A percentile compares a stretch with the other conserved stretches of the same genome.
phyloP scores from a whole-genome alignment of 2,888 invertebrate species.

The Schizaphis graminum region DNA sequence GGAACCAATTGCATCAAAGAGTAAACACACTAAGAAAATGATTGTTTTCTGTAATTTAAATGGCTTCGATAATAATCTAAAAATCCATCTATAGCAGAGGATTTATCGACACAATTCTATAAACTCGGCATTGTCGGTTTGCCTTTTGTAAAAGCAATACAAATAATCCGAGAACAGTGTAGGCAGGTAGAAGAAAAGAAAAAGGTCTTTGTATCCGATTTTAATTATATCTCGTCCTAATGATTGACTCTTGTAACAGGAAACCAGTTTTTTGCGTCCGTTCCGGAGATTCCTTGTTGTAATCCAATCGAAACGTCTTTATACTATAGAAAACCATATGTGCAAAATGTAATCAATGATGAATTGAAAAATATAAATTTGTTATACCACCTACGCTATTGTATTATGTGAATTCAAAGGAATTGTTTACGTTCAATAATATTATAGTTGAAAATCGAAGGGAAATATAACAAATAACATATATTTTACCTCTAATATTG shows the following conservation, averaged over 20 bases:
- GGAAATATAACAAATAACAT: not conserved
- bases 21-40: not conserved
- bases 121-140: slow-evolving; percentile 25
- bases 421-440: not conserved
- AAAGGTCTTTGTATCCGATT: slow-evolving; percentile 41
- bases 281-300: slow-evolving; percentile 26
- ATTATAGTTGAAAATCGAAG: not conserved
- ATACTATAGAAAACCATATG: slow-evolving; percentile 16
- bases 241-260: slow-evolving; percentile 33
- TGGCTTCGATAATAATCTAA: slow-evolving; percentile 39
- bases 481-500: not conserved
- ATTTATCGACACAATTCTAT: slow-evolving; percentile 32
- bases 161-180: not conserved
- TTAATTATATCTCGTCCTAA: slow-evolving; percentile 47
- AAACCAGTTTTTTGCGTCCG: slow-evolving; percentile 45
- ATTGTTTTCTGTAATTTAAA: slow-evolving; percentile 43
- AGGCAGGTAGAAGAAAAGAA: not conserved
- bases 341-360: not conserved
- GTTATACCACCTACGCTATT: not conserved
- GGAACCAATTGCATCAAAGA: not conserved
- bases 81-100: not conserved
- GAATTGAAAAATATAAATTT: slow-evolving; percentile 15
- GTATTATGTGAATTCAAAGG: not conserved
- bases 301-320: not conserved
- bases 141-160: slow-evolving; percentile 21